Evolutionary conservation across 2,888 invertebrate genomes (phyloP).

Genomic region (Lycia hirtaria): DNA sequence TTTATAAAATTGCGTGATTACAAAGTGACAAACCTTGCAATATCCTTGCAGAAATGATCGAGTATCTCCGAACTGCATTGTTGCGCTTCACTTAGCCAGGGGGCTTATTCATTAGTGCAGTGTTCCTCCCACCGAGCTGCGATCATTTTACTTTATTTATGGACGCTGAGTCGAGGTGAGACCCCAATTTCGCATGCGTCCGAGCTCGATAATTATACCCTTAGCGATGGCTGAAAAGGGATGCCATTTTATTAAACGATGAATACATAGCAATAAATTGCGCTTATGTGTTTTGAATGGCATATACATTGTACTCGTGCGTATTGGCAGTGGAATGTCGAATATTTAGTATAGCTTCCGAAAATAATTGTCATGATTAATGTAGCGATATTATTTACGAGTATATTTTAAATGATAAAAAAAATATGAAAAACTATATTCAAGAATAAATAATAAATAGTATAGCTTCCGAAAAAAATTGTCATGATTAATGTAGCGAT

Average conservation of each 20-base stretch:
- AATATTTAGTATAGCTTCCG: not conserved
- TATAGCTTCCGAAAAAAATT: too few species aligned
- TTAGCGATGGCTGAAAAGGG: slow-evolving; percentile 75
- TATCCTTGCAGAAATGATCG: slow-evolving; percentile 13
- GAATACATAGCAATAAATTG: slow-evolving; percentile 48
- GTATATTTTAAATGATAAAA: too few species aligned
- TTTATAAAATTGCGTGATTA: not conserved
- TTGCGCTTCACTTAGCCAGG: slow-evolving; percentile 39
- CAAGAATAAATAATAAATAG: not conserved
- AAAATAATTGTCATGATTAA: too few species aligned
- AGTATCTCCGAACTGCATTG: slow-evolving; percentile 34
- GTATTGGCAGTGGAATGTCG: not conserved
- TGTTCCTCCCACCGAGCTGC: slow-evolving; percentile 78
- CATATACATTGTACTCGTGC: not conserved
- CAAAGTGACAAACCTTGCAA: slow-evolving; percentile 1
- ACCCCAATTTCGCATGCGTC: slow-evolving; percentile 84
- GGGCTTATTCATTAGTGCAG: slow-evolving; percentile 77
- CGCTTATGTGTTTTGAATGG: slow-evolving; percentile 25
- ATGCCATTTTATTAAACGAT: slow-evolving; percentile 73
- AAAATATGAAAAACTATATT: too few species aligned
- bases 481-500: too few species aligned
- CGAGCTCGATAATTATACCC: slow-evolving; percentile 81
- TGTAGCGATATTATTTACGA: too few species aligned
- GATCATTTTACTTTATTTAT: slow-evolving; percentile 83
- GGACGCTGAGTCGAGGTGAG: slow-evolving; percentile 79